Evolutionary conservation across 1,140 invertebrate species (phyloP).

Genomic region (Pomacea maculata): DNA sequence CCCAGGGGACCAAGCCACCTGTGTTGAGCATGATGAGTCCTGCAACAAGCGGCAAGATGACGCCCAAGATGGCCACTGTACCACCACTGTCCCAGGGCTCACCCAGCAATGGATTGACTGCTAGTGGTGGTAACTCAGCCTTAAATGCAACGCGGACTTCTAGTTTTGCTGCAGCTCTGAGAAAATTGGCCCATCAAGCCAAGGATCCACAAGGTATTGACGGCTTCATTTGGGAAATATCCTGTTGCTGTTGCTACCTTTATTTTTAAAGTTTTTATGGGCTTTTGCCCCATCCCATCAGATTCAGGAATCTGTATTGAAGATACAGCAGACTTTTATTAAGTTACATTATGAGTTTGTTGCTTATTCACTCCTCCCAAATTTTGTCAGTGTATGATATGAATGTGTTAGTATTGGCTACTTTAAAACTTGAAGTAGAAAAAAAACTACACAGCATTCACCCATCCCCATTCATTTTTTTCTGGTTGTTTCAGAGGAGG

Average conservation of each 20-base stretch:
- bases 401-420: too few relatives aligned
- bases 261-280: background rate
- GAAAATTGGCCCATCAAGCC: conserved; percentile 83
- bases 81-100: conserved; percentile 61
- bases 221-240: background rate
- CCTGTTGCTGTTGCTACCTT: background rate
- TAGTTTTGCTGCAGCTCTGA: conserved; percentile 80
- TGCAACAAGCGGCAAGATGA: conserved; percentile 42
- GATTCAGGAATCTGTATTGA: too few relatives aligned
- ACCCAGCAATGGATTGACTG: conserved; percentile 54
- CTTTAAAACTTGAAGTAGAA: too few relatives aligned
- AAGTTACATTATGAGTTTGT: too few relatives aligned
- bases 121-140: conserved; percentile 39
- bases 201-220: conserved; percentile 62
- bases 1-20: conserved; percentile 60
- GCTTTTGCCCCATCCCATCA: background rate
- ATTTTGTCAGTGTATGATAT: too few relatives aligned
- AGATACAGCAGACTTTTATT: too few relatives aligned
- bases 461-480: background rate
- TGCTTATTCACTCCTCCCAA: too few relatives aligned
- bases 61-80: conserved; percentile 61
- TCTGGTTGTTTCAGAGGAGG: conserved; percentile 42
- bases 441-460: background rate
- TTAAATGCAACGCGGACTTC: conserved; percentile 61
- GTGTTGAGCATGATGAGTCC: conserved; percentile 59